Conservation (phyloP, 2,888 invertebrate genomes). For the Hofmannophila pseudospretella region DNA sequence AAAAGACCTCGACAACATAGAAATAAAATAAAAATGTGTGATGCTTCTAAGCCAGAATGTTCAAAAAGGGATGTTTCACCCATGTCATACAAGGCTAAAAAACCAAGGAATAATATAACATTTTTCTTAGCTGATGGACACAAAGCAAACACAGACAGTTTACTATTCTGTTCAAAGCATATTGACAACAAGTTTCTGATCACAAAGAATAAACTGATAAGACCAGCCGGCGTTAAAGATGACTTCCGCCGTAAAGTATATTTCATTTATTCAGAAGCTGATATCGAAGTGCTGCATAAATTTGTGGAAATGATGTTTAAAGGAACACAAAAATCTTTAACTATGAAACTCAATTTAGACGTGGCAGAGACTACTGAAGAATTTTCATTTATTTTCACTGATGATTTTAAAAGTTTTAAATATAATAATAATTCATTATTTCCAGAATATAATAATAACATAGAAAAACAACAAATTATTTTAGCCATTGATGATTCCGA, state of each 20-base stretch:
- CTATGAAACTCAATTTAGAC: neutral
- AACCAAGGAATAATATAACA: neutral
- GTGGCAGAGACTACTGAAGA: neutral
- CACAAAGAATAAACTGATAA: neutral
- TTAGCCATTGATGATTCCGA: no score
- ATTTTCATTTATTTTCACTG: neutral
- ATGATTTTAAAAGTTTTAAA: neutral
- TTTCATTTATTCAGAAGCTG: neutral
- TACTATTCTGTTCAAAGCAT: neutral
- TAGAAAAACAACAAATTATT: no score
- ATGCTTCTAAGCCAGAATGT: no score
- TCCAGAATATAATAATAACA: no score
- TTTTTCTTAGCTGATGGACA: neutral
- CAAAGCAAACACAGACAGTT: neutral
- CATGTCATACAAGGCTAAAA: no score
- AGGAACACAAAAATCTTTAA: neutral
- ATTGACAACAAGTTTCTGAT: neutral
- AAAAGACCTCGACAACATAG: no score
- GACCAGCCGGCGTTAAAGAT: neutral
- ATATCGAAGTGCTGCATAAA: conserved; percentile 8
- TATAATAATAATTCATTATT: no score
- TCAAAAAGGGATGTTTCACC: no score
- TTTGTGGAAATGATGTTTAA: conserved; percentile 2
- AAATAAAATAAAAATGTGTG: no score
- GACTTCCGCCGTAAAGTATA: neutral